A percentile compares a stretch with the other conserved stretches of the same genome.
Conservation (phyloP, 2,113 vertebrate species). For the Pseudorhombus dupliciocellatus region DNA sequence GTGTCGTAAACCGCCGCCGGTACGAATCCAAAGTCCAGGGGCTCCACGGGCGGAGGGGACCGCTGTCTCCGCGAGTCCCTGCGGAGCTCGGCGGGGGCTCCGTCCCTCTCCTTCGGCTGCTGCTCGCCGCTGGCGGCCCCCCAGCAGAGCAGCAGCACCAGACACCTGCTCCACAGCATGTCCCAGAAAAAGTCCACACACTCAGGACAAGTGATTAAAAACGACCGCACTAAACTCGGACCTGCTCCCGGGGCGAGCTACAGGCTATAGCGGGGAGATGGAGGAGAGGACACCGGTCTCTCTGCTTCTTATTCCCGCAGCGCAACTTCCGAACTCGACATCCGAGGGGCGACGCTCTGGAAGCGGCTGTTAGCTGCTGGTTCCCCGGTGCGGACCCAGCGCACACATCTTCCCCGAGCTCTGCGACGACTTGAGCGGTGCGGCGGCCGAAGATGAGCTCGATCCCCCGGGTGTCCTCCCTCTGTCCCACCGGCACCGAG, state of each 20-base stretch:
- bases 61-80: slow-evolving; percentile 50
- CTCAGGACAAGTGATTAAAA: neutral
- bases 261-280: neutral
- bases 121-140: slow-evolving; percentile 74
- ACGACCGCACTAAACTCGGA: neutral
- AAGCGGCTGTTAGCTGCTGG: slow-evolving; percentile 43
- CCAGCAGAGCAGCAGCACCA: slow-evolving; percentile 84
- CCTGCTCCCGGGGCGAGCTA: neutral
- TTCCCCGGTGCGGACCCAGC: slow-evolving; percentile 37
- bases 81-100: slow-evolving; percentile 39
- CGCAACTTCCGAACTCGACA: slow-evolving; percentile 31
- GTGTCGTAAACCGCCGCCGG: slow-evolving; percentile 87
- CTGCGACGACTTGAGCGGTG: neutral
- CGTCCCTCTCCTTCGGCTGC: slow-evolving; percentile 29
- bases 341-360: slow-evolving; percentile 7
- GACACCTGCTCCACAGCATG: slow-evolving; percentile 81
- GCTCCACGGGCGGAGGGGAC: slow-evolving; percentile 69
- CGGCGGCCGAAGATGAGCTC: slow-evolving; percentile 1
- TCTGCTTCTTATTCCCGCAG: slow-evolving; percentile 36
- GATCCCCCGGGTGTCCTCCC: slow-evolving; percentile 15
- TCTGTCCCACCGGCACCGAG: slow-evolving; percentile 36
- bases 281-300: slow-evolving; percentile 55
- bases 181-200: slow-evolving; percentile 60
- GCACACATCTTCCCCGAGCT: slow-evolving; percentile 48
- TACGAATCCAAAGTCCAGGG: slow-evolving; percentile 88